phyloP scores from a whole-genome alignment of 2,797 vertebrate genomes.

The Sebastes trivittatus region DNA sequence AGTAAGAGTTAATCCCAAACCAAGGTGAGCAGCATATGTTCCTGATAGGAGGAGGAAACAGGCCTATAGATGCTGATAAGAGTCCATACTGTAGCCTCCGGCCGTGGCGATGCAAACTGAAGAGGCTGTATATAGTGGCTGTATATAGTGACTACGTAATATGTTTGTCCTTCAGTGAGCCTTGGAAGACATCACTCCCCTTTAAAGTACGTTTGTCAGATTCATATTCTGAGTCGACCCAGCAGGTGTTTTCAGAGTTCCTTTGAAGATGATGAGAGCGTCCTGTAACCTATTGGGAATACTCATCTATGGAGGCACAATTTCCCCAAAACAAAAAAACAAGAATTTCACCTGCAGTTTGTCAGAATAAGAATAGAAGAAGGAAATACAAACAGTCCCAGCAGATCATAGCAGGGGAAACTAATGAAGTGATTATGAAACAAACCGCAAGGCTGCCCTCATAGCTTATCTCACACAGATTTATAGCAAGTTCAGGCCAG shows the following conservation, averaged over 20 bases:
- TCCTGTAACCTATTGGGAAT: conserved; percentile 15
- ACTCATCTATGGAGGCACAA: conserved; percentile 8
- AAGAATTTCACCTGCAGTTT: conserved; percentile 6
- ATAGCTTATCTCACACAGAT: conserved; percentile 10
- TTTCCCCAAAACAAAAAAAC: conserved; percentile 1
- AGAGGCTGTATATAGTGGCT: conserved; percentile 11
- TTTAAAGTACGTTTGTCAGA: conserved; percentile 23
- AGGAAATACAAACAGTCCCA: neutral
- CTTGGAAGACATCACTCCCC: conserved; percentile 16
- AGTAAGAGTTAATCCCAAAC: conserved; percentile 33
- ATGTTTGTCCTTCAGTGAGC: conserved; percentile 39
- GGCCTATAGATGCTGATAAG: conserved; percentile 17
- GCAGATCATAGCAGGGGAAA: conserved; percentile 23
- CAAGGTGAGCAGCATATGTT: conserved; percentile 45
- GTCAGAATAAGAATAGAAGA: conserved; percentile 1
- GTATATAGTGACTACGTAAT: conserved; percentile 26
- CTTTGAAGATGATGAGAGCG: conserved; percentile 30
- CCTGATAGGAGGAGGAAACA: conserved; percentile 25
- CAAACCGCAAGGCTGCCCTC: conserved; percentile 8
- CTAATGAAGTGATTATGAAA: conserved; percentile 54
- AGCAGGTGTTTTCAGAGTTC: conserved; percentile 39
- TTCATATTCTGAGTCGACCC: conserved; percentile 15
- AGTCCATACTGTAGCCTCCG: conserved; percentile 18
- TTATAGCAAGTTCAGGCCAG: conserved; percentile 30
- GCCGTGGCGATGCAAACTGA: conserved; percentile 13